These are phyloP conservation scores for Heliocidaris erythrogramma DNA, from an alignment of 35 echinoderm and acorn worm genomes.

Conservation along the genomic window DNA sequence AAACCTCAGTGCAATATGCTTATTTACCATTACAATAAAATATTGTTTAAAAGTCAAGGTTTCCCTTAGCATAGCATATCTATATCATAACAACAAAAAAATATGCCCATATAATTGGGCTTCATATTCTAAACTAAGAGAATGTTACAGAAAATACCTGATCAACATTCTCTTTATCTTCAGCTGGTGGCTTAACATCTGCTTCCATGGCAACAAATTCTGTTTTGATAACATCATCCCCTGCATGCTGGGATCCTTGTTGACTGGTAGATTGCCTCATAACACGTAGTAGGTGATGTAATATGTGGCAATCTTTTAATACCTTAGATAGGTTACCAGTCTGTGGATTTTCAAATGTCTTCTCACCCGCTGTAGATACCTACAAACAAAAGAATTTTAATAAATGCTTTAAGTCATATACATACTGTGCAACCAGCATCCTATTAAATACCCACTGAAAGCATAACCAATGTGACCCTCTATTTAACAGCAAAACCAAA, in stretches of 20 bases:
- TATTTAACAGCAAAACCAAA: no score
- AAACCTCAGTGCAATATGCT: no score
- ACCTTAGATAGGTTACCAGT: conserved; percentile 69
- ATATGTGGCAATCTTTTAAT: conserved; percentile 57
- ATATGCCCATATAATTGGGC: no score
- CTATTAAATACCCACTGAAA: no score
- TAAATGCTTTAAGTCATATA: no score
- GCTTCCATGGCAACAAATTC: neutral
- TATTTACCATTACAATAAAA: no score
- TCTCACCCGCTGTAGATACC: conserved; percentile 55
- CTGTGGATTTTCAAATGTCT: conserved; percentile 78
- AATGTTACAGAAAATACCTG: neutral
- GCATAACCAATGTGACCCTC: no score
- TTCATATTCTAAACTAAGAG: no score
- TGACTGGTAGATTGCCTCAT: conserved; percentile 53
- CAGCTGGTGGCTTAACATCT: neutral
- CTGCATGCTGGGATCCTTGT: neutral
- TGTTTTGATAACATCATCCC: neutral
- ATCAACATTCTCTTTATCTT: conserved; percentile 31
- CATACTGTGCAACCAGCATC: no score
- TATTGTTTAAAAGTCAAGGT: no score
- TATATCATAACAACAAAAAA: no score
- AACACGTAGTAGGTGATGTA: conserved; percentile 49
- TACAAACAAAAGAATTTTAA: conserved; percentile 5
- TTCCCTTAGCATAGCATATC: no score